Evolutionary conservation across 2,113 vertebrate genomes (phyloP).

Genomic region (Thinocorus orbignyianus): DNA sequence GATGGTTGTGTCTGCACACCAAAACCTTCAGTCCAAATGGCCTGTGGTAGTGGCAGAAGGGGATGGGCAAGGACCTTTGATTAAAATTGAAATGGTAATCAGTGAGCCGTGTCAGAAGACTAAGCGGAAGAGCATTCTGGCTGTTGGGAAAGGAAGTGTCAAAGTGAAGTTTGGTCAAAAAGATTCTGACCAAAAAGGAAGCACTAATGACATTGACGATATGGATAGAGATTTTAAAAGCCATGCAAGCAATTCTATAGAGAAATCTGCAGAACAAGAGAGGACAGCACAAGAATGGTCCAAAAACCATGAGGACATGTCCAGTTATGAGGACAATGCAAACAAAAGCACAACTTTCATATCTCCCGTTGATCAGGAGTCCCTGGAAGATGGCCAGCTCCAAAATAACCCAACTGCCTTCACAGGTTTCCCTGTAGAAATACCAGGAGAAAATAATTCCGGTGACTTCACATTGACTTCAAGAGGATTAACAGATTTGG

Average conservation of each 20-base stretch:
- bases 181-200: conserved; percentile 70
- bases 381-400: conserved; percentile 73
- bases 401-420: conserved; percentile 77
- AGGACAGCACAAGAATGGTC: conserved; percentile 77
- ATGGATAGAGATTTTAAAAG: conserved; percentile 73
- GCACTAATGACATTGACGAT: conserved; percentile 73
- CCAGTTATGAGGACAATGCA: conserved; percentile 73
- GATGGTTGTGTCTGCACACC: conserved; percentile 84
- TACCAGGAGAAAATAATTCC: conserved; percentile 75
- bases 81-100: conserved; percentile 92
- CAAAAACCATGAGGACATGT: conserved; percentile 56
- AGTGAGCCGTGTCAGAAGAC: conserved; percentile 95
- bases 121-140: conserved; percentile 91
- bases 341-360: conserved; percentile 83
- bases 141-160: conserved; percentile 85
- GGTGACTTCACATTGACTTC: conserved; percentile 84
- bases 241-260: conserved; percentile 77
- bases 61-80: conserved; percentile 89
- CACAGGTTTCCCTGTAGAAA: conserved; percentile 85
- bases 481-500: conserved; percentile 89
- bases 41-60: conserved; percentile 86
- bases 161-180: conserved; percentile 86
- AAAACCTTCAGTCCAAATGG: conserved; percentile 80
- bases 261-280: conserved; percentile 75
- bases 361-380: conserved; percentile 71